Conservation (phyloP, 2,888 invertebrate species). For the Tipula vernalis region DNA sequence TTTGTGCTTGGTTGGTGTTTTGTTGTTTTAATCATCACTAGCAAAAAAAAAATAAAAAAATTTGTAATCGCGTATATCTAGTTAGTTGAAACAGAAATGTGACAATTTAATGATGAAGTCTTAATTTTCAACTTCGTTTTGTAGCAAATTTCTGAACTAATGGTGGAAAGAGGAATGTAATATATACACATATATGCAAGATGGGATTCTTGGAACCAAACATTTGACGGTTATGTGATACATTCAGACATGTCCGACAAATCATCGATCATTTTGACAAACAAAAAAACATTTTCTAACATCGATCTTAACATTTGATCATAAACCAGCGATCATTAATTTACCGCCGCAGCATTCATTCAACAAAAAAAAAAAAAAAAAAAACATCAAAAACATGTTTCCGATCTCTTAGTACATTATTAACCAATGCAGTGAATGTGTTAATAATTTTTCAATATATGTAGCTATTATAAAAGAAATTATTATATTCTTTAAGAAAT, state of each 20-base stretch:
- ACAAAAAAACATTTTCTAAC: background rate
- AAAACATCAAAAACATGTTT: background rate
- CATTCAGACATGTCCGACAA: background rate
- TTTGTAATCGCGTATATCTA: background rate
- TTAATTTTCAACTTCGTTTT: background rate
- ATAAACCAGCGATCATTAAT: background rate
- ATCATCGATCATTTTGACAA: background rate
- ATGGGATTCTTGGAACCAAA: background rate
- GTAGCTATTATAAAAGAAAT: background rate
- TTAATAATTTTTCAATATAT: background rate
- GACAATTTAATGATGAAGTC: slow-evolving; percentile 4
- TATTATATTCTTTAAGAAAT: background rate
- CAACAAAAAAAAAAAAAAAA: background rate
- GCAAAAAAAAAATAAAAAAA: background rate
- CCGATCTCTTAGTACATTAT: background rate
- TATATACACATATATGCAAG: background rate
- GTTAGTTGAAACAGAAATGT: background rate
- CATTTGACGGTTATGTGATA: background rate
- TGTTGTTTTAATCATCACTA: background rate
- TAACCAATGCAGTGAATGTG: background rate
- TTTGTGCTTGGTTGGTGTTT: background rate
- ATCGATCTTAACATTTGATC: background rate
- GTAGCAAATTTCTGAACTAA: too few relatives aligned
- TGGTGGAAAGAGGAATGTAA: too few relatives aligned
- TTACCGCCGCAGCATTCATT: background rate